Evolutionary conservation across 1,140 invertebrate genomes (phyloP), one percentile per base, ranked within the genome.

Genomic region (Diabrotica undecimpunctata): DNA sequence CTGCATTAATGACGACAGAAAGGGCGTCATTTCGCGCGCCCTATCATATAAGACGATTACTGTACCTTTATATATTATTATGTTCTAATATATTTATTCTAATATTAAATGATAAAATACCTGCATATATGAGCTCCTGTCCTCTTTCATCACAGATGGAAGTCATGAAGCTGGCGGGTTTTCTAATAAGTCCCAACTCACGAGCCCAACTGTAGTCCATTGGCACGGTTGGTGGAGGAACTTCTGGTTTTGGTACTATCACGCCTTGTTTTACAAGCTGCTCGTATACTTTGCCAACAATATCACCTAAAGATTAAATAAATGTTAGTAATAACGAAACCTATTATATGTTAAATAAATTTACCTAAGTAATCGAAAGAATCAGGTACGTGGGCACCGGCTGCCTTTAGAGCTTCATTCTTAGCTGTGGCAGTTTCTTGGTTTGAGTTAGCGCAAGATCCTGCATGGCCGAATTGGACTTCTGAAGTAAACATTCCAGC

Each of bases 121-220:
- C 98, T 64, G 97, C 96, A 82, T 99, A 99, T 14, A 96, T 83
- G 13, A 99, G 83, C 81, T 99, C 98, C 76, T 99, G 96, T 6
- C 98, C 98, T 72, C 98, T 84, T 81, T 99, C 98, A 83, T 99
- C 98, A 80, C 97, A 99, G 75, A 99, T 99, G 14, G 93, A 96
- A 11, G 97, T 98, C 93, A 99, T 99, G 79, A 99, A 99, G 0
- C 96, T 97, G 0, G 97, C 97, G 41, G 98, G 98, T 79, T 99
- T 99, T 51, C 98, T 87, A 74, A 99, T 99, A 0, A 99, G 80
- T 11, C 98, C 98, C 54, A 99, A 82, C 83, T 99, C 98, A 75
- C 96, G 88, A 5, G 97, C 97, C 97, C 97, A 99, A 64, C 90
- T 93, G 80, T 97, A 99, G 79, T 99, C 97, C 97, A 99, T 99